These are phyloP conservation scores for Ochropleura plecta DNA, from an alignment of 2,888 invertebrate species.

Conservation along the genomic window DNA sequence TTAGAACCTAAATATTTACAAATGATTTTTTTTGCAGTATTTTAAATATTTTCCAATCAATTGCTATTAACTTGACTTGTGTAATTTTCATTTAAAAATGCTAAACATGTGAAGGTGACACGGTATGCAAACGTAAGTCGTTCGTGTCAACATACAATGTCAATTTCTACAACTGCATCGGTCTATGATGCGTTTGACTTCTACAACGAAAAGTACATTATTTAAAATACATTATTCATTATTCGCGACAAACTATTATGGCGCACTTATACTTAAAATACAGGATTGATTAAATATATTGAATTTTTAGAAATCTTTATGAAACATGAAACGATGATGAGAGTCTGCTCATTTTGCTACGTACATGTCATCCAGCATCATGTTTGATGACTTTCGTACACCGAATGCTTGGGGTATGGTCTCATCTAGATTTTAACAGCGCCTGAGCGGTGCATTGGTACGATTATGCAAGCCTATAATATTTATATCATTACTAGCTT, in stretches of 20 bases:
- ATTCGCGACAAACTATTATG: background rate
- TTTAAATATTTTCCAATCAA: background rate
- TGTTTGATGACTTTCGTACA: background rate
- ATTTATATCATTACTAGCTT: conserved; percentile 10
- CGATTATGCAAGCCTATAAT: conserved; percentile 10
- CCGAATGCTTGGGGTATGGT: background rate
- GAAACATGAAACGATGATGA: background rate
- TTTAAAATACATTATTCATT: background rate
- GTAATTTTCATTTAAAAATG: conserved; percentile 29
- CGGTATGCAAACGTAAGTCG: conserved; percentile 28
- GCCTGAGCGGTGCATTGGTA: background rate
- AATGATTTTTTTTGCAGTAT: background rate
- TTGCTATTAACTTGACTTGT: conserved; percentile 4
- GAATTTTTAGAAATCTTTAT: background rate
- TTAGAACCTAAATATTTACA: too few relatives aligned
- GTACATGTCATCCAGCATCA: background rate
- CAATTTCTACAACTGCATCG: conserved; percentile 22
- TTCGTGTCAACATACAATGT: conserved; percentile 33
- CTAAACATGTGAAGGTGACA: conserved; percentile 52
- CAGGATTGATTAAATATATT: background rate
- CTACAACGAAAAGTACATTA: conserved; percentile 3
- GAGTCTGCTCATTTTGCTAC: background rate
- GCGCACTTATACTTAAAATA: background rate
- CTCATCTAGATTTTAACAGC: background rate
- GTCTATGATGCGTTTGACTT: conserved; percentile 24